Evolutionary conservation across 1,140 invertebrate genomes (phyloP).

Genomic region (Holotrichia oblita): DNA sequence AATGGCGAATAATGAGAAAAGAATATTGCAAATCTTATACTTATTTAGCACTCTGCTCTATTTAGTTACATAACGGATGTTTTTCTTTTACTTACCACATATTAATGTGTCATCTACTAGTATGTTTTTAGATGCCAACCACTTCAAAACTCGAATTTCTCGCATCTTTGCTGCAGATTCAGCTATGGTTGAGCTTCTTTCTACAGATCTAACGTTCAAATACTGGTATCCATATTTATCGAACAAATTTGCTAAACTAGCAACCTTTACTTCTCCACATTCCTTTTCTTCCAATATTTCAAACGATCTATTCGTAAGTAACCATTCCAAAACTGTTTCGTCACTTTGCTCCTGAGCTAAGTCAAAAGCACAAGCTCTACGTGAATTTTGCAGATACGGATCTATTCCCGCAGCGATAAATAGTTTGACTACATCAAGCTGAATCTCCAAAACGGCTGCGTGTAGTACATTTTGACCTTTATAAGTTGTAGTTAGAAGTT

Average conservation of each 20-base stretch:
- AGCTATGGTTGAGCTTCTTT: neutral
- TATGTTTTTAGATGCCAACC: too few relatives aligned
- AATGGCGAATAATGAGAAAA: too few relatives aligned
- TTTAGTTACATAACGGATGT: too few relatives aligned
- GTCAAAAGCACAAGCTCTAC: neutral
- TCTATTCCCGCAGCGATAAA: neutral
- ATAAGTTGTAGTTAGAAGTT: neutral
- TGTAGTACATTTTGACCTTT: neutral
- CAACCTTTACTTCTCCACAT: neutral
- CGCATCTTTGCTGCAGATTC: neutral
- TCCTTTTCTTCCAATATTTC: neutral
- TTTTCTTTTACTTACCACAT: neutral
- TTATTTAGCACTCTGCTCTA: too few relatives aligned
- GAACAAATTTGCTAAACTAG: neutral
- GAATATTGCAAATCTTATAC: too few relatives aligned
- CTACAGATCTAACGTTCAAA: neutral
- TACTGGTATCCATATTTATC: slow-evolving; percentile 4
- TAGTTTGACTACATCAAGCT: neutral
- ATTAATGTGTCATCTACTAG: neutral
- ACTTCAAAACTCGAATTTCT: neutral
- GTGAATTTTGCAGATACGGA: neutral
- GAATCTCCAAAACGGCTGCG: neutral
- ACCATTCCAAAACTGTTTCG: neutral
- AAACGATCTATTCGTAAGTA: too few relatives aligned
- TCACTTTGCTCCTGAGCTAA: neutral